These are phyloP conservation scores for Xiphophorus maculatus DNA, from an alignment of 2,113 vertebrate species.

Conservation along the genomic window DNA sequence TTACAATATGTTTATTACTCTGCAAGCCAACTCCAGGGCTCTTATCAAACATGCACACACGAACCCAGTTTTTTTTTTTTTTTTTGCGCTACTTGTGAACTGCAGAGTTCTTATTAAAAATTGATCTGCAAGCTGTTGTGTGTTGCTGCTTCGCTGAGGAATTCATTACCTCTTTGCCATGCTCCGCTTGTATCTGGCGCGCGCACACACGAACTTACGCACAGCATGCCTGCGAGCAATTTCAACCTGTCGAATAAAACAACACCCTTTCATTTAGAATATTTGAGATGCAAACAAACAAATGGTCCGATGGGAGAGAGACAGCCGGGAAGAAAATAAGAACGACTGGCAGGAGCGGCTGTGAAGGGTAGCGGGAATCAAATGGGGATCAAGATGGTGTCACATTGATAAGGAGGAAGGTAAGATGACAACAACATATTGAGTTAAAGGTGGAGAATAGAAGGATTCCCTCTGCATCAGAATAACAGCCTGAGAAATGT, in stretches of 20 bases:
- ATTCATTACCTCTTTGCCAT: conserved; percentile 78
- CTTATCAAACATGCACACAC: conserved; percentile 70
- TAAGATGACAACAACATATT: conserved; percentile 1
- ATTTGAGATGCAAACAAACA: conserved; percentile 77
- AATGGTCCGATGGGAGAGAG: conserved; percentile 57
- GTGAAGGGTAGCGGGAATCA: conserved; percentile 11
- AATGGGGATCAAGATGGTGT: conserved; percentile 20
- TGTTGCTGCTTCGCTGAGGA: conserved; percentile 76
- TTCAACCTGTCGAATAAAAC: conserved; percentile 66
- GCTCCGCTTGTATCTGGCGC: conserved; percentile 56
- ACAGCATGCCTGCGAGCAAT: conserved; percentile 58
- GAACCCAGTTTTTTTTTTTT: conserved; percentile 24
- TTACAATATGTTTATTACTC: conserved; percentile 80
- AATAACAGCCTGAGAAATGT: conserved; percentile 26
- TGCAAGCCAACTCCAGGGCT: conserved; percentile 61
- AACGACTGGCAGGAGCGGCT: conserved; percentile 7
- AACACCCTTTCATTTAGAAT: conserved; percentile 70
- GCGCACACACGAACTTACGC: conserved; percentile 15
- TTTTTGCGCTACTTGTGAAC: conserved; percentile 69
- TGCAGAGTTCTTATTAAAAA: conserved; percentile 82
- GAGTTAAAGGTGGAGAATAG: not conserved
- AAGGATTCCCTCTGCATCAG: conserved; percentile 12
- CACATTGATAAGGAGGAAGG: conserved; percentile 33
- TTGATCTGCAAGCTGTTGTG: conserved; percentile 83
- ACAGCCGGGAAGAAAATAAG: conserved; percentile 13